Evolutionary conservation across 2,113 vertebrate genomes (phyloP), one percentile per base, ranked within the genome.

Genomic region (Hepsetus odoe): DNA sequence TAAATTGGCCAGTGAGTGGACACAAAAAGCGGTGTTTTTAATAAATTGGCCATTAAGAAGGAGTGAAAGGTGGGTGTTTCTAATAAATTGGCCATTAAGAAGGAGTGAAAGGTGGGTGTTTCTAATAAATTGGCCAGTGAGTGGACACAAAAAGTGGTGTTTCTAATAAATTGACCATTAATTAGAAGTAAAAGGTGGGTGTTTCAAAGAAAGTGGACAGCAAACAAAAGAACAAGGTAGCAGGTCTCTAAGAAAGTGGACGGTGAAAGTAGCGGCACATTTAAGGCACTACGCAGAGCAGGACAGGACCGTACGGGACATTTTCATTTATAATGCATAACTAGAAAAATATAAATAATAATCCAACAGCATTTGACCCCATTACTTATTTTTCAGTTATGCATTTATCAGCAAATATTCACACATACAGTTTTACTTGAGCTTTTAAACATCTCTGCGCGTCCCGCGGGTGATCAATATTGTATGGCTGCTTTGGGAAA

Each of bases 401-500:
- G 62, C 87, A 83, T 84, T 83, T 83, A 85, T 82, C 70, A 62
- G 67, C n/a, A 88, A 81, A 78, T 55, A 8, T 30, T 13, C 66
- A n/a, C 1, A 59, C 79, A 79, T 71, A 51, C 12, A 33, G 66
- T 77, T 73, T 82, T 84, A 87, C 24, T 49, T 61, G 44, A 12
- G 61, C 87, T 77, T 85, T 86, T 69, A 33, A 70, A 75, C 85
- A 85, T 81, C 71, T 12, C 80, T 82, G 74, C 12, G 64, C 74
- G 84, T 84, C 81, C 84, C 32, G 30, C 3, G 32, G 83, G 72
- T 78, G 66, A 85, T 91, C 68, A 77, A 87, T 88, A 87, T 87
- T 91, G 86, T 76, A 91, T 81, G 80, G 84, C 62, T 42, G 79
- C 74, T 82, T 87, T 88, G 83, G 76, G 76, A 86, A n/a, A 82